Conservation (phyloP, 92 coral and sea anemone species). For the Heliopora coerulea region DNA sequence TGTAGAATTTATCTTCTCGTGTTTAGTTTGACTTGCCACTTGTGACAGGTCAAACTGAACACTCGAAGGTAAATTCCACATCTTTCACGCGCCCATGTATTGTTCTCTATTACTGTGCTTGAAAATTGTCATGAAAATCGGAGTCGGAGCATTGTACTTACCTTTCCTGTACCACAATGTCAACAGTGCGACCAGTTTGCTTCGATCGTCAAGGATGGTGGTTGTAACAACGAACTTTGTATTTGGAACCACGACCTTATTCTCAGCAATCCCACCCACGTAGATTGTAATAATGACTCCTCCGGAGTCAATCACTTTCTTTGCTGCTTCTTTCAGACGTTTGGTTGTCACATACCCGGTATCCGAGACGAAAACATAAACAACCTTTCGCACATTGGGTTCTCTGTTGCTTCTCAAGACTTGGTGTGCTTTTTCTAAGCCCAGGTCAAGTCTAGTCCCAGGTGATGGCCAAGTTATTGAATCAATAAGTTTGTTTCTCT, state of each 20-base stretch:
- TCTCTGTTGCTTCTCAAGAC: slow-evolving; percentile 23
- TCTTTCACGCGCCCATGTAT: no score
- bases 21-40: no score
- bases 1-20: no score
- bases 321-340: slow-evolving; percentile 23
- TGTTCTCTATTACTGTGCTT: no score
- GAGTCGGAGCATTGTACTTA: background rate
- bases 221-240: slow-evolving; percentile 20
- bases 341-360: slow-evolving; percentile 3
- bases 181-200: slow-evolving; percentile 6
- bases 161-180: background rate
- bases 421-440: slow-evolving; percentile 7
- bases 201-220: slow-evolving; percentile 13
- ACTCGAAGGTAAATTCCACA: no score
- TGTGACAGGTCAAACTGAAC: no score
- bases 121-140: no score
- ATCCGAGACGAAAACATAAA: slow-evolving; percentile 18
- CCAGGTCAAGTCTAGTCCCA: slow-evolving; percentile 5
- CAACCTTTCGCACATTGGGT: slow-evolving; percentile 8
- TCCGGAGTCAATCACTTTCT: slow-evolving; percentile 7
- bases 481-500: slow-evolving; percentile 25
- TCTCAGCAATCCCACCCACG: background rate
- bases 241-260: background rate
- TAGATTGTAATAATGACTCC: slow-evolving; percentile 28
- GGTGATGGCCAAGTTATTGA: slow-evolving; percentile 28